phyloP scores from a whole-genome alignment of 2,113 vertebrate genomes.

The Leptocoma aspasia region DNA sequence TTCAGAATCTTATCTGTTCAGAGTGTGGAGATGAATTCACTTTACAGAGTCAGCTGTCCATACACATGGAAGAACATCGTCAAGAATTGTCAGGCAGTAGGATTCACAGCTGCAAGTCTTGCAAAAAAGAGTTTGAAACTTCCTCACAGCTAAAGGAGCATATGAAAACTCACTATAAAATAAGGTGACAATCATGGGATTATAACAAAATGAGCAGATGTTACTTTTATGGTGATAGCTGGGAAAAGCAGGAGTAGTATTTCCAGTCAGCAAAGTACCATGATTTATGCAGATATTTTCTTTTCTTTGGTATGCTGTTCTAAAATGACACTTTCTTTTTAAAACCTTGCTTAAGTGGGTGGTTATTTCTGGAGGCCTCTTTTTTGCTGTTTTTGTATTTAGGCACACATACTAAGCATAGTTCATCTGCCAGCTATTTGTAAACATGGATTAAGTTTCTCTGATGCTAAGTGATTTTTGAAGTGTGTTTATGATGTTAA shows the following conservation, averaged over 20 bases:
- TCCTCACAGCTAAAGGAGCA: conserved; percentile 88
- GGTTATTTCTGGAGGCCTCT: background rate
- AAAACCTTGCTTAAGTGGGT: background rate
- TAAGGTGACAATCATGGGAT: conserved; percentile 74
- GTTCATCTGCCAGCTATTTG: background rate
- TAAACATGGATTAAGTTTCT: background rate
- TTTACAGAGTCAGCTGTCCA: conserved; percentile 91
- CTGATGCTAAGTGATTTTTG: background rate
- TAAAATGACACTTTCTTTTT: background rate
- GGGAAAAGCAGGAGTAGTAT: background rate
- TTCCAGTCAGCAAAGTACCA: background rate
- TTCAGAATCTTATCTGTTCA: conserved; percentile 91
- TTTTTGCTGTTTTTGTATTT: background rate
- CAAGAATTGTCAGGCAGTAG: conserved; percentile 86
- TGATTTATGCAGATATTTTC: background rate
- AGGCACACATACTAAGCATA: background rate
- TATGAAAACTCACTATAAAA: conserved; percentile 88
- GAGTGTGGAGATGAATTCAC: conserved; percentile 98
- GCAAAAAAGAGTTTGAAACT: conserved; percentile 85
- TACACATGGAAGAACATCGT: conserved; percentile 93
- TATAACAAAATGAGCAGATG: conserved; percentile 17
- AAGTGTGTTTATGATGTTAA: background rate
- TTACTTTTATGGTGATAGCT: background rate
- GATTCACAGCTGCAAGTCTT: conserved; percentile 85
- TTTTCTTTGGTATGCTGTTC: background rate